A percentile compares a stretch with the other conserved stretches of the same genome.
Conservation (phyloP, 2,113 vertebrate genomes). For the Chamaetylas fuelleborni region DNA sequence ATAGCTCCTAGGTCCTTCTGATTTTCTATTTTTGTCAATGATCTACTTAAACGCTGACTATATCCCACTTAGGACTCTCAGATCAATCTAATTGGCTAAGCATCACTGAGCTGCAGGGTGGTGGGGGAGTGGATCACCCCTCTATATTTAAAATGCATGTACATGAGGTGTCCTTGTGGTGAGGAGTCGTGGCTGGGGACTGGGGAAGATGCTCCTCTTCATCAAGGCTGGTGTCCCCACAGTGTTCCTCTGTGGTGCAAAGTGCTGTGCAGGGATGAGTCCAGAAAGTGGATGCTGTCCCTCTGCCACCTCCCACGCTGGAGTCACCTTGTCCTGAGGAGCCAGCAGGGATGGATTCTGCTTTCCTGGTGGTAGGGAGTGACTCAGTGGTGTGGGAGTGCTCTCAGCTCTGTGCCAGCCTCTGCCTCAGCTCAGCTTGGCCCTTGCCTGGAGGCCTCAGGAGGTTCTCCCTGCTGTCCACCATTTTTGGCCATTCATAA, state of each 20-base stretch:
- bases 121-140: not conserved
- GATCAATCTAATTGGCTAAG: conserved; percentile 23
- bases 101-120: not conserved
- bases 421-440: not conserved
- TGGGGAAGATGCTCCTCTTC: not conserved
- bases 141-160: not conserved
- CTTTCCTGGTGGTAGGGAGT: not conserved
- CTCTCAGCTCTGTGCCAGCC: rapidly evolving
- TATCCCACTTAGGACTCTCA: not conserved
- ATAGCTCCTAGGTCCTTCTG: conserved; percentile 30
- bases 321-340: not conserved
- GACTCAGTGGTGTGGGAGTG: not conserved
- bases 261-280: not conserved
- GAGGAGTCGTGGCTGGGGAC: not conserved
- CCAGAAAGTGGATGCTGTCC: not conserved
- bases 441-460: not conserved
- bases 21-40: conserved; percentile 57
- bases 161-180: not conserved
- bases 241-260: not conserved
- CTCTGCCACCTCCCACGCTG: rapidly evolving
- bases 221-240: not conserved
- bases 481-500: not conserved
- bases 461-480: not conserved
- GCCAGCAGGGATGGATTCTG: not conserved
- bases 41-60: conserved; percentile 53